Evolutionary conservation across 2,113 vertebrate species (phyloP).

Genomic region (Ptilonorhynchus violaceus): DNA sequence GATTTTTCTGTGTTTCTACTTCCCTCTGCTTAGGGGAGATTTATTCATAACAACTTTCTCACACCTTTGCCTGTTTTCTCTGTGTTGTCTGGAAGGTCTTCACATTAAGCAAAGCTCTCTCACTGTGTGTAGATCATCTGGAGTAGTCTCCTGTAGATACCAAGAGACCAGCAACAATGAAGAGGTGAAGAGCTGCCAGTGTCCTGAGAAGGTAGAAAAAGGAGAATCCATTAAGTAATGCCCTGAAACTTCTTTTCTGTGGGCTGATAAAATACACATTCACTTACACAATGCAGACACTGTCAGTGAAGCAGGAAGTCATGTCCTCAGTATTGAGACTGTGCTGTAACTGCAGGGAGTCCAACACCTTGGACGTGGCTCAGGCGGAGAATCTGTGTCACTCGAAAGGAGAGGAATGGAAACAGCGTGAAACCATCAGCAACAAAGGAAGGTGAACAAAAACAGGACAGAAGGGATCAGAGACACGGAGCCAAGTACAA

Average conservation of each 20-base stretch:
- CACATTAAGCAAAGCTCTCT: not conserved
- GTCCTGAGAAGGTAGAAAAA: not conserved
- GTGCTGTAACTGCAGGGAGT: not conserved
- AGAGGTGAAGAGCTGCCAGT: not conserved
- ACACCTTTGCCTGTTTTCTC: not conserved
- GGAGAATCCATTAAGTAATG: not conserved
- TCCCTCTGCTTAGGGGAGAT: not conserved
- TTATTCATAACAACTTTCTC: not conserved
- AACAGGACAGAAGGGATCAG: constrained; percentile 41
- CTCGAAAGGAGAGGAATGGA: not conserved
- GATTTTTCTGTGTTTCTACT: not conserved
- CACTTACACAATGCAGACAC: not conserved
- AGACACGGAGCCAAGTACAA: constrained; percentile 6
- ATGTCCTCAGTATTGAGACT: not conserved
- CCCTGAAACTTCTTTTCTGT: not conserved
- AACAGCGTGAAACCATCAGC: not conserved
- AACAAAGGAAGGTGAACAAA: constrained; percentile 40
- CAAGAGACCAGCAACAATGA: not conserved
- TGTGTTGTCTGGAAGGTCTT: not conserved
- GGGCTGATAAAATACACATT: not conserved
- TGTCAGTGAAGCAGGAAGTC: constrained; percentile 25
- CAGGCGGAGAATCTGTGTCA: constrained; percentile 41
- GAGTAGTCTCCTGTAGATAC: not conserved
- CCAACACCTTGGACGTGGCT: constrained; percentile 41
- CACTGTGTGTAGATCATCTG: not conserved